A percentile compares a stretch with the other conserved stretches of the same genome.
phyloP scores from a whole-genome alignment of 2,113 vertebrate species.

The Apus apus region DNA sequence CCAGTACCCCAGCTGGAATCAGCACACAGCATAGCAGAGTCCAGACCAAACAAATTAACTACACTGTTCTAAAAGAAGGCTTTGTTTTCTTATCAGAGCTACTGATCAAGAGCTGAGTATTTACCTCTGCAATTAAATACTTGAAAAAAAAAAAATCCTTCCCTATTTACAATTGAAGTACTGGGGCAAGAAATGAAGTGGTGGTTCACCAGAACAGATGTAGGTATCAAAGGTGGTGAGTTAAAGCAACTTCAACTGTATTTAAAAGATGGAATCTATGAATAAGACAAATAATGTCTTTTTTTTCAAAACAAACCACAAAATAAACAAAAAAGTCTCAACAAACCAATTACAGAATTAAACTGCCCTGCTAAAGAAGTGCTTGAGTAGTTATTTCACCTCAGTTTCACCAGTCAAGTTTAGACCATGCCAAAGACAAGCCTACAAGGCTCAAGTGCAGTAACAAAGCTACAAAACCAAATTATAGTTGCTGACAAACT shows the following conservation, averaged over 20 bases:
- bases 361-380: not conserved
- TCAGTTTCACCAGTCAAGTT: not conserved
- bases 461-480: not conserved
- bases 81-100: slow-evolving; percentile 1
- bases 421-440: not conserved
- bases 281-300: not conserved
- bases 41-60: not conserved
- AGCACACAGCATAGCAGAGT: not conserved
- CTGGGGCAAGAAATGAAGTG: not conserved
- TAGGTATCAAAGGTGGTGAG: not conserved
- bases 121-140: not conserved
- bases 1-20: not conserved
- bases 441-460: not conserved
- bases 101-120: not conserved
- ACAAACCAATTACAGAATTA: not conserved
- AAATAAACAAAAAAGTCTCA: not conserved
- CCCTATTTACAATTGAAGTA: not conserved
- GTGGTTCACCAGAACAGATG: not conserved
- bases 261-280: not conserved
- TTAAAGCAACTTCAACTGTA: not conserved
- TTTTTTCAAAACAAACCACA: not conserved
- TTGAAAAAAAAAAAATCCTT: not conserved
- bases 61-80: not conserved
- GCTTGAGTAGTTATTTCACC: not conserved
- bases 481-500: not conserved